phyloP scores from a whole-genome alignment of 35 echinoderm and acorn worm species.

The Lytechinus pictus region DNA sequence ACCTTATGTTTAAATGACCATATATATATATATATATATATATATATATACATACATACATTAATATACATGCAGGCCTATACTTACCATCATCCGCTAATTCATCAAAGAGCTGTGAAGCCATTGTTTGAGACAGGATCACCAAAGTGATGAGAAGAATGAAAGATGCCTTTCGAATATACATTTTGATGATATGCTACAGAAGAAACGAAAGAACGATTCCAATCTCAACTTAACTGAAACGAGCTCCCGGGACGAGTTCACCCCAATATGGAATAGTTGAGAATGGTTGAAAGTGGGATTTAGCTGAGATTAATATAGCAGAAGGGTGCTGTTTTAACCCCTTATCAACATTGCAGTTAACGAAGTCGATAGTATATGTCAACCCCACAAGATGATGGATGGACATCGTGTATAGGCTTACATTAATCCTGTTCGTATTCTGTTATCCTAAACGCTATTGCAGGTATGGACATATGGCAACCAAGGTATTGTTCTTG shows the following conservation, averaged over 20 bases:
- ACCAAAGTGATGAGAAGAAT: neutral
- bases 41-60: too few relatives aligned
- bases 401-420: neutral
- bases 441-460: neutral
- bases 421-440: neutral
- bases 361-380: too few relatives aligned
- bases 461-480: neutral
- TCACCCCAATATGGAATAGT: neutral
- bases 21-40: too few relatives aligned
- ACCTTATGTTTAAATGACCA: too few relatives aligned
- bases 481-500: neutral
- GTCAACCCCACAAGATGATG: neutral
- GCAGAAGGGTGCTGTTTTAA: too few relatives aligned
- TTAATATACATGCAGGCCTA: too few relatives aligned
- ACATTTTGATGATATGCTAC: neutral
- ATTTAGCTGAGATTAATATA: too few relatives aligned
- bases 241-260: neutral
- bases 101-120: neutral
- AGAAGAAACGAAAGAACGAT: too few relatives aligned
- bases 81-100: neutral
- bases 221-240: too few relatives aligned
- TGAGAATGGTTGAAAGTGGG: neutral
- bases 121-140: neutral
- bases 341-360: too few relatives aligned
- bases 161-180: neutral